Evolutionary conservation across 2,888 invertebrate genomes (phyloP), one percentile per base, ranked within the genome.

Genomic region (Drosophila melanosoma): DNA sequence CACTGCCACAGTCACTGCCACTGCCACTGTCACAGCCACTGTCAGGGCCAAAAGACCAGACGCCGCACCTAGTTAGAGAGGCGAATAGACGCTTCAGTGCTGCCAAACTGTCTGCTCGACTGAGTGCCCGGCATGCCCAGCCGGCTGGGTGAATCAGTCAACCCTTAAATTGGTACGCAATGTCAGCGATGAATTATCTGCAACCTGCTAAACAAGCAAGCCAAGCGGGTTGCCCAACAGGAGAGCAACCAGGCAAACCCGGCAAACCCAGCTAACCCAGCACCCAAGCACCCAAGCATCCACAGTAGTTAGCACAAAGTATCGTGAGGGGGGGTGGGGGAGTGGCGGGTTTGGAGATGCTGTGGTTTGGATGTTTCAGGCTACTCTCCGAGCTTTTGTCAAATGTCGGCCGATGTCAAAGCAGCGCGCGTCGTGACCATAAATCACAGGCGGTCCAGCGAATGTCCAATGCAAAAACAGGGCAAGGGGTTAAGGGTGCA

Each of bases 171-270:
- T 87, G 90, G 88, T 89, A 81, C 81, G 90, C 90, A 87, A 89
- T 87, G 85, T 90, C 89, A 87, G 89, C 90, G 85, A 87, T 87
- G 90, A 87, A 90, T 90, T 87, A 90, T 90, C 89, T 84, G 82
- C 82, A 90, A 89, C 89, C 90, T 90, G 86, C 87, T 87, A 90
- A 90, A 83, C 89, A 90, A 88, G 74, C 88, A 60, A 70, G 66
- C 61, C 71, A 75, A 56, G 74, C 64, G 74, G 62, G 49, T 69
- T 76, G 71, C 53, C 42, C 29, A 53, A 51, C 62, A 57, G 45
- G 36, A 54, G 35, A 45, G 33, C 12, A 60, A 20, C 29, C 36
- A 15, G 29, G 69, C 71, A 77, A 77, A 75, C 87, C 82, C 74
- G 17, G n/a, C n/a, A 40, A 20, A 26, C 26, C 33, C 10, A 11